Evolutionary conservation across 2,888 invertebrate genomes (phyloP).

Genomic region (Keiferia lycopersicella): DNA sequence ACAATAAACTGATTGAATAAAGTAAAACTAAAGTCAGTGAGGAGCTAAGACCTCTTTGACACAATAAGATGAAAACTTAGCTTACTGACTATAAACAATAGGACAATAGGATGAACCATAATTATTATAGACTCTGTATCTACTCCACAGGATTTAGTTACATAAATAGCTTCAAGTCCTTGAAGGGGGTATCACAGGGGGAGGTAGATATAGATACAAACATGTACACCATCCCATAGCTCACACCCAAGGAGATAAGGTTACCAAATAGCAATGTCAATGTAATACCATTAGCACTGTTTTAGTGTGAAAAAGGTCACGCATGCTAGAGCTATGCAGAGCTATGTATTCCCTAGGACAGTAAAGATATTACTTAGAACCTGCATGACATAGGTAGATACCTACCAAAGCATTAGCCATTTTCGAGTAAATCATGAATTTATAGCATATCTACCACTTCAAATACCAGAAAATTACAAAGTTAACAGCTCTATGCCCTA

Average conservation of each 20-base stretch:
- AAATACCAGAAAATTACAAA: not conserved
- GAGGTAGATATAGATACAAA: constrained; percentile 24
- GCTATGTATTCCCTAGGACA: not conserved
- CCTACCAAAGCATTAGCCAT: not conserved
- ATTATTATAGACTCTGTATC: no score
- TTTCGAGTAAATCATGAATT: not conserved
- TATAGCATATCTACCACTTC: not conserved
- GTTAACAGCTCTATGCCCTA: not conserved
- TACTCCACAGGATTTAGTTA: constrained; percentile 20
- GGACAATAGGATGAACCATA: not conserved
- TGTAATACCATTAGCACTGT: constrained; percentile 4
- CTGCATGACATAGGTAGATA: not conserved
- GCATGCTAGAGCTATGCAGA: no score
- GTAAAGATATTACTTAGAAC: not conserved
- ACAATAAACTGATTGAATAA: not conserved
- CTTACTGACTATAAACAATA: not conserved
- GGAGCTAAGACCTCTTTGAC: not conserved
- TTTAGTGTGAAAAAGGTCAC: constrained; percentile 18
- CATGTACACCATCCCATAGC: not conserved
- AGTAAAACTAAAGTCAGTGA: not conserved
- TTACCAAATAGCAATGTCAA: not conserved
- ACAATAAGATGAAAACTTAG: no score
- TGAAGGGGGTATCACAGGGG: constrained; percentile 39
- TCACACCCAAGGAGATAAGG: not conserved
- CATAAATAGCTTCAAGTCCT: constrained; percentile 38